Conservation (phyloP, 2,888 invertebrate genomes). For the Danaus chrysippus region DNA sequence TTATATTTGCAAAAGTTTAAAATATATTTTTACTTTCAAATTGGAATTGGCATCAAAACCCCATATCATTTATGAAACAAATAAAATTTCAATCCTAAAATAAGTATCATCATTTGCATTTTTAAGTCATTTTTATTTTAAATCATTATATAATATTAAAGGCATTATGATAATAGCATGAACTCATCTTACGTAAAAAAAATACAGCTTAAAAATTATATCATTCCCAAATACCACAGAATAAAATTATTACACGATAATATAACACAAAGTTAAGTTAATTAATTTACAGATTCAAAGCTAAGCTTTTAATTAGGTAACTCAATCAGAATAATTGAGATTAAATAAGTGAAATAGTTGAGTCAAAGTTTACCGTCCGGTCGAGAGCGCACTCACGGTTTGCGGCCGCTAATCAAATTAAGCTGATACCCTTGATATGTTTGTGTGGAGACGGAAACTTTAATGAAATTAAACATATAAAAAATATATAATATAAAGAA, state of each 20-base stretch:
- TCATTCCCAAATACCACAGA: too few species aligned
- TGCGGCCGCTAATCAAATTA: slow-evolving; percentile 74
- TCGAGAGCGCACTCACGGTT: slow-evolving; percentile 60
- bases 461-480: neutral
- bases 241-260: neutral
- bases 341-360: slow-evolving; percentile 41
- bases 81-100: too few species aligned
- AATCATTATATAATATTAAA: too few species aligned
- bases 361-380: slow-evolving; percentile 61
- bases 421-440: slow-evolving; percentile 52
- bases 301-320: slow-evolving; percentile 7
- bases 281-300: neutral
- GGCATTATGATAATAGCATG: too few species aligned
- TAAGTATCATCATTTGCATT: too few species aligned
- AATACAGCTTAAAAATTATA: too few species aligned
- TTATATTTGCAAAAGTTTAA: too few species aligned
- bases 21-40: too few species aligned
- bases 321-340: slow-evolving; percentile 34
- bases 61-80: too few species aligned
- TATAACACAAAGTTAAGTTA: neutral
- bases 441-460: slow-evolving; percentile 39
- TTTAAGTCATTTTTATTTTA: too few species aligned
- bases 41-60: too few species aligned
- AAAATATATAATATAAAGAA: neutral
- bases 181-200: too few species aligned